phyloP scores from a whole-genome alignment of 2,797 vertebrate species.

The Labroides dimidiatus region DNA sequence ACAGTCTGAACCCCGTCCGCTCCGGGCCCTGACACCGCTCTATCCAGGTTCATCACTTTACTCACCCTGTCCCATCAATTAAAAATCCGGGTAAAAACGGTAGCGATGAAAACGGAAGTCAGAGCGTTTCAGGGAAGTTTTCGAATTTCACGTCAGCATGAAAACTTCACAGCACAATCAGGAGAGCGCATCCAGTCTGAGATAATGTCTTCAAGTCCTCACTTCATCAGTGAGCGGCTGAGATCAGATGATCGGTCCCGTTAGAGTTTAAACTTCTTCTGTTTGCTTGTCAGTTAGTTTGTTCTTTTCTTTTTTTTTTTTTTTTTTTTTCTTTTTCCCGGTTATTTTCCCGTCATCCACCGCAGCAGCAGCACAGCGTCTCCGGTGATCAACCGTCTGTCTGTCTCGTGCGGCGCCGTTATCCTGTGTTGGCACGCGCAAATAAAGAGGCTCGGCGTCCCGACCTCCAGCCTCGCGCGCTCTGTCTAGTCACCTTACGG shows the following conservation, averaged over 20 bases:
- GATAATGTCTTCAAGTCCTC: slow-evolving; percentile 39
- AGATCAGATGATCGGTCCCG: slow-evolving; percentile 6
- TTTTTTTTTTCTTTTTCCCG: neutral
- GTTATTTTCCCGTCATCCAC: slow-evolving; percentile 32
- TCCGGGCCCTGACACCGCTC: slow-evolving; percentile 82
- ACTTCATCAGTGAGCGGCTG: slow-evolving; percentile 10
- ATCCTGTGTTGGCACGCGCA: slow-evolving; percentile 27
- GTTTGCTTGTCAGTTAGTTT: too few relatives aligned
- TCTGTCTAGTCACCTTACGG: slow-evolving; percentile 55
- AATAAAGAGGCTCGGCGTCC: slow-evolving; percentile 24
- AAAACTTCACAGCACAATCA: slow-evolving; percentile 1
- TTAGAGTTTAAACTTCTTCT: slow-evolving; percentile 42
- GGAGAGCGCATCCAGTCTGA: slow-evolving; percentile 38
- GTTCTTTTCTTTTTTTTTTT: too few relatives aligned
- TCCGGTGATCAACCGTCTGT: slow-evolving; percentile 16
- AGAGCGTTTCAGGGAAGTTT: slow-evolving; percentile 16
- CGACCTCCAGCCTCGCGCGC: slow-evolving; percentile 51
- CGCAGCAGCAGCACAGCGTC: slow-evolving; percentile 11
- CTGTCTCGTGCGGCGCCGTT: slow-evolving; percentile 13
- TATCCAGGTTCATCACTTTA: slow-evolving; percentile 90
- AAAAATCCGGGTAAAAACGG: slow-evolving; percentile 28
- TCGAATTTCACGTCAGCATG: slow-evolving; percentile 18
- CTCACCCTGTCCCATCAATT: slow-evolving; percentile 71
- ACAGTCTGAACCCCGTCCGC: slow-evolving; percentile 72
- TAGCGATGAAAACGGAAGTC: slow-evolving; percentile 1